Evolutionary conservation across 2,797 vertebrate species (phyloP), one percentile per base, ranked within the genome.

Genomic region (Vireo griseus): DNA sequence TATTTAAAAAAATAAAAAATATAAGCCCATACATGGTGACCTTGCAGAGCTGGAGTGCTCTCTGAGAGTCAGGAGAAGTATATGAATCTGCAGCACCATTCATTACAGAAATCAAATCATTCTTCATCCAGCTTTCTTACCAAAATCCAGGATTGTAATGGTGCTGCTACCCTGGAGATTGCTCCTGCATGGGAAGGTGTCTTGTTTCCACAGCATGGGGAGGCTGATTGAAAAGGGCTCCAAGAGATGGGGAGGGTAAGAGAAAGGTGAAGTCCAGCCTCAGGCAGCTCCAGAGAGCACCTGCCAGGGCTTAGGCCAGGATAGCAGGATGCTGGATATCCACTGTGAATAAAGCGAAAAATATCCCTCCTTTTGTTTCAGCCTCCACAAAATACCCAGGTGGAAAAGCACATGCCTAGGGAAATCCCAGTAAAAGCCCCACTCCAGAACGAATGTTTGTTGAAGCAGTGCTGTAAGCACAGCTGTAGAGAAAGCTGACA

Each of bases 1-100:
- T 95, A 95, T 96, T 96, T 88, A 90, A 93, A 94, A 97, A 95
- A 82, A 93, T 88, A 95, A 95, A 95, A 94, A 94, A 97, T 97
- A 85, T 58, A 88, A 92, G 80, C 74, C 78, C 93, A 77, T 61
- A 86, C 0, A 0, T 97, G 66, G 90, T 97, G 96, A 98, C 98
- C 98, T 98, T 98, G 98, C 97, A 95, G 75, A 85, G 65, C 75
- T 83, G 55, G 69, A 92, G 76, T 29, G 37, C 66, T 88, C 85
- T 75, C 67, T 42, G 63, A 91, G 86, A 95, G 72, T 57, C 86
- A 22, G 54, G 33, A 88, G 79, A 91, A 83, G 85, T 54, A 15
- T 80, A 90, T 77, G 84, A 86, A 92, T 20, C 76, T 61, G 42
- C 58, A 79, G 48, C 9, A 6, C 40, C 78, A 96, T 95, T 63